phyloP scores from a whole-genome alignment of 2,113 vertebrate genomes.

The Rhabdornis inornatus region DNA sequence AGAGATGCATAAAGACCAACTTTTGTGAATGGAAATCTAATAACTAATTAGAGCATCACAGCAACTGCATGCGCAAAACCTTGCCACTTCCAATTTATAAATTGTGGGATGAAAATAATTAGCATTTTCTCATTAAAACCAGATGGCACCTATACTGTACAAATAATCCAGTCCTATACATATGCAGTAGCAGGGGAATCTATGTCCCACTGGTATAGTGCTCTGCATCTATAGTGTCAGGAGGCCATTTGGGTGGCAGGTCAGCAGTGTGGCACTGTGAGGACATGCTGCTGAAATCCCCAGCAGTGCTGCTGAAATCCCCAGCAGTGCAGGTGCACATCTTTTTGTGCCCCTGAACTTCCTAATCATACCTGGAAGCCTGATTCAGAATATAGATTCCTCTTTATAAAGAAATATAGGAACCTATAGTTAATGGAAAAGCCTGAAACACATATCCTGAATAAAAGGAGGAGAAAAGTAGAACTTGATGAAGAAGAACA shows the following conservation, averaged over 20 bases:
- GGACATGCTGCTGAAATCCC: neutral
- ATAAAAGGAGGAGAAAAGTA: neutral
- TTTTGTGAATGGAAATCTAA: neutral
- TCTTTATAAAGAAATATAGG: neutral
- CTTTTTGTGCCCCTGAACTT: neutral
- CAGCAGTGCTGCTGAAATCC: neutral
- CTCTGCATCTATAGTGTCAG: neutral
- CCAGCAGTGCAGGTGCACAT: neutral
- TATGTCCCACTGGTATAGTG: neutral
- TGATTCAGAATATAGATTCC: neutral
- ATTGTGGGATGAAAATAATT: neutral
- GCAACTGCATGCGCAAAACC: neutral
- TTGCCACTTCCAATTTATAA: neutral
- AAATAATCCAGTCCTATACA: neutral
- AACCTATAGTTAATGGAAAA: neutral
- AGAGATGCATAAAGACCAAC: neutral
- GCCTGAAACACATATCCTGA: neutral
- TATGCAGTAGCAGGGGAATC: neutral
- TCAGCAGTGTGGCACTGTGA: rapidly evolving
- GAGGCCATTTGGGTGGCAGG: neutral
- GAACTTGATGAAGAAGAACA: neutral
- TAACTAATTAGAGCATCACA: neutral
- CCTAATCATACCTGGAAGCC: neutral
- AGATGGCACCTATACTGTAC: neutral
- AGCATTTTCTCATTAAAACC: neutral